Evolutionary conservation across 2,888 invertebrate genomes (phyloP).

Genomic region (Axea sp.): DNA sequence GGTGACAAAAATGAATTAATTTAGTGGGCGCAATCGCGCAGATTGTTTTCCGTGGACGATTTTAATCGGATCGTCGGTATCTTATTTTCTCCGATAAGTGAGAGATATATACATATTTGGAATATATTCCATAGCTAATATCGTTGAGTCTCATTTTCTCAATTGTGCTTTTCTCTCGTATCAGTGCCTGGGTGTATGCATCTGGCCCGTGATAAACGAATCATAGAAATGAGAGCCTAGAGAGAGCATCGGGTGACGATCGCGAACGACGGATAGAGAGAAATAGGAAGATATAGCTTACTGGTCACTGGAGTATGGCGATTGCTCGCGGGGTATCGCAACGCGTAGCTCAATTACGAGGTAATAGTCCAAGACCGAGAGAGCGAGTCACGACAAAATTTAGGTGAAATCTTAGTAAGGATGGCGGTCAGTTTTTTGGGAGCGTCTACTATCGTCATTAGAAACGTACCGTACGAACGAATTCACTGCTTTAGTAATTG

Average conservation of each 20-base stretch:
- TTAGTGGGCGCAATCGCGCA: constrained; percentile 5
- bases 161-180: constrained; percentile 62
- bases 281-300: too few species aligned
- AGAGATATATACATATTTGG: constrained; percentile 61
- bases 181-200: constrained; percentile 59
- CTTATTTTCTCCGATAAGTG: constrained; percentile 56
- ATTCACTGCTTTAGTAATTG: constrained; percentile 44
- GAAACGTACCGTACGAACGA: constrained; percentile 38
- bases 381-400: constrained; percentile 60
- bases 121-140: constrained; percentile 58
- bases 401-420: constrained; percentile 63
- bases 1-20: constrained; percentile 16
- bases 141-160: constrained; percentile 60
- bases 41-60: constrained; percentile 10
- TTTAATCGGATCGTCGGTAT: constrained; percentile 42
- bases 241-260: constrained; percentile 30
- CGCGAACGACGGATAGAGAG: constrained; percentile 6
- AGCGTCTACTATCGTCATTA: constrained; percentile 61
- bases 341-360: constrained; percentile 42
- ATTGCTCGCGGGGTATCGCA: constrained; percentile 10
- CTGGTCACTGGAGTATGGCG: constrained; percentile 23
- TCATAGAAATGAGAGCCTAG: constrained; percentile 29
- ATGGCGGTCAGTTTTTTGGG: constrained; percentile 57
- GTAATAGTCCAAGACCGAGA: constrained; percentile 57
- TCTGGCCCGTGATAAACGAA: constrained; percentile 51